Evolutionary conservation across 2,113 vertebrate species (phyloP).

Genomic region (Antechinus stuartii): DNA sequence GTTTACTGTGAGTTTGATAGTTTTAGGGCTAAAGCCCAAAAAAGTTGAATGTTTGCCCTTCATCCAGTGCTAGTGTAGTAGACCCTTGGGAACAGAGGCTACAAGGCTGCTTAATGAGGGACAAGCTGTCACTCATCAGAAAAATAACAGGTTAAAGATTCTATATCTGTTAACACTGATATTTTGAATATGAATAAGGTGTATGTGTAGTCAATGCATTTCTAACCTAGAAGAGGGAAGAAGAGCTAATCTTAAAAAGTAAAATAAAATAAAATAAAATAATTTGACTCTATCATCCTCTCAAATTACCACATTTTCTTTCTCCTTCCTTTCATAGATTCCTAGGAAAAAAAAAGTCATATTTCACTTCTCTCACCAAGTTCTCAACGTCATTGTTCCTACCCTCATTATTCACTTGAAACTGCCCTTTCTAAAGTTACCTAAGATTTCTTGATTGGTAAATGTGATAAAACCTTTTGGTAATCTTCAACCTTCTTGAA

Average conservation of each 20-base stretch:
- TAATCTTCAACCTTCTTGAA: too few relatives aligned
- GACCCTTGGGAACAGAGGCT: background rate
- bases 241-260: background rate
- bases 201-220: background rate
- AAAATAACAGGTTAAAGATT: background rate
- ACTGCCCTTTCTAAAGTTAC: background rate
- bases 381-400: background rate
- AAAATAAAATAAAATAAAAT: background rate
- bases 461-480: background rate
- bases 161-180: background rate
- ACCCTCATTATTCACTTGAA: background rate
- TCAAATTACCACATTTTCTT: background rate
- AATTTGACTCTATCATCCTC: background rate
- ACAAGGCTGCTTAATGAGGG: background rate
- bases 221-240: background rate
- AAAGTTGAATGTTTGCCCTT: background rate
- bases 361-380: background rate
- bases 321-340: background rate
- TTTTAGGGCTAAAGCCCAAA: constrained; percentile 12
- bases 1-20: background rate
- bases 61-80: background rate
- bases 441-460: background rate
- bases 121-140: background rate
- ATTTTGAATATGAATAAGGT: background rate
- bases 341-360: background rate